Evolutionary conservation across 2,113 vertebrate species (phyloP), one percentile per base, ranked within the genome.

Genomic region (Aleadryas rufinucha): DNA sequence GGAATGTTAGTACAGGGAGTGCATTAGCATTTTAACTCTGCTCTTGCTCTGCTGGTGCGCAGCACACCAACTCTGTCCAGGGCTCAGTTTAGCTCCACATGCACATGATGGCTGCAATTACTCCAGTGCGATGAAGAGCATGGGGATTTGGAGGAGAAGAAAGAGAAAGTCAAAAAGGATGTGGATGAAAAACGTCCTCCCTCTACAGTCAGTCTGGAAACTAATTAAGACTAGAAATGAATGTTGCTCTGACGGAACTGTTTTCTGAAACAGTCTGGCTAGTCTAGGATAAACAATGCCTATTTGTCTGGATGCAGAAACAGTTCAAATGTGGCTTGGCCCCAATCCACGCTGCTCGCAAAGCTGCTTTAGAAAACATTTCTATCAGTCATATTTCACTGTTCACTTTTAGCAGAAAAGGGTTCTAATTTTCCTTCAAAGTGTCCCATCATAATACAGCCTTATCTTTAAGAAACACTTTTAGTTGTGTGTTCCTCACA

Each of bases 201-300:
- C 47, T 93, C 35, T 80, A 45, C 65, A 71, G 78, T 44, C 52
- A 44, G 75, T 89, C 69, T 79, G 74, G 68, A 90, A 93, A 75
- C 61, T 87, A 87, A 87, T 95, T 91, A 95, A 74, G 68, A 78
- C 50, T 70, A 52, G 72, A 89, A 95, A 68, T 64, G 44, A 87
- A 76, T 24, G 61, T 69, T 79, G 89, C 81, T 82, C 65, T 91
- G 81, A 89, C 26, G 1, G 77, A 90, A 77, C 71, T 84, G 44
- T 64, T 84, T 76, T 89, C 74, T 91, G 81, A 87, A 95, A 89
- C 45, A 81, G 65, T 79, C 87, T 87, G 91, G 87, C 84, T 75
- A 64, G 87, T 79, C 93, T 91, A 87, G 80, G 72, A 93, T 91
- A 96, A 96, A 95, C 93, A 96, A 94, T 57, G 77, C 41, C 57